phyloP scores from a whole-genome alignment of 2,797 vertebrate genomes.

The Glossophaga mutica region DNA sequence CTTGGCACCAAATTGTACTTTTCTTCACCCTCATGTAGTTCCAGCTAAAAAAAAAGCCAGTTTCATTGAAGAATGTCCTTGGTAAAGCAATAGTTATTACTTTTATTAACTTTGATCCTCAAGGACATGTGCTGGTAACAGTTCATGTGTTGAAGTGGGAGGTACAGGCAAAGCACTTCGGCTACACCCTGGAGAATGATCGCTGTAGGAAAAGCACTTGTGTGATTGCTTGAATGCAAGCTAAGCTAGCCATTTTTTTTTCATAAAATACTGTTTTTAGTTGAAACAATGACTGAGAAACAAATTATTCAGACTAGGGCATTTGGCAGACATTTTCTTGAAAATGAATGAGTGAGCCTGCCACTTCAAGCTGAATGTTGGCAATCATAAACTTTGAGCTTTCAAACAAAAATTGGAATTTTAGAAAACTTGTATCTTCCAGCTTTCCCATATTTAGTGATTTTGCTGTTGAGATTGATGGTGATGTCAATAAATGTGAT shows the following conservation, averaged over 20 bases:
- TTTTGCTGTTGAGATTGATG: not conserved
- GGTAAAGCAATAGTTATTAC: not conserved
- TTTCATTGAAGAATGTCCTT: not conserved
- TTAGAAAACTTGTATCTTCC: not conserved
- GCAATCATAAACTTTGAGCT: not conserved
- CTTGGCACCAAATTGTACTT: not conserved
- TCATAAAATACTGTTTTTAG: not conserved
- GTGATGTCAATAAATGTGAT: not conserved
- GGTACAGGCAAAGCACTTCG: not conserved
- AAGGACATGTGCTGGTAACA: not conserved
- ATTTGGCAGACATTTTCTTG: not conserved
- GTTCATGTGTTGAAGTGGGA: not conserved
- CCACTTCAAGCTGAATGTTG: not conserved
- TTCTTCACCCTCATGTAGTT: not conserved
- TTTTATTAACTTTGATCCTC: not conserved
- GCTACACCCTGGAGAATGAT: not conserved
- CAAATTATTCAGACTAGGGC: not conserved
- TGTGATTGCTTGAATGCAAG: not conserved
- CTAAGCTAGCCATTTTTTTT: not conserved
- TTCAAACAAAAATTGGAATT: not conserved
- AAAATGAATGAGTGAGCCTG: not conserved
- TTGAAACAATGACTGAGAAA: constrained; percentile 8
- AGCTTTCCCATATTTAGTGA: not conserved
- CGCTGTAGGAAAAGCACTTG: not conserved
- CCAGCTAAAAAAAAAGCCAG: not conserved